Base-by-base conservation (phyloP, 2,888 invertebrate species). In the Chamaedrilus cognettii region DNA sequence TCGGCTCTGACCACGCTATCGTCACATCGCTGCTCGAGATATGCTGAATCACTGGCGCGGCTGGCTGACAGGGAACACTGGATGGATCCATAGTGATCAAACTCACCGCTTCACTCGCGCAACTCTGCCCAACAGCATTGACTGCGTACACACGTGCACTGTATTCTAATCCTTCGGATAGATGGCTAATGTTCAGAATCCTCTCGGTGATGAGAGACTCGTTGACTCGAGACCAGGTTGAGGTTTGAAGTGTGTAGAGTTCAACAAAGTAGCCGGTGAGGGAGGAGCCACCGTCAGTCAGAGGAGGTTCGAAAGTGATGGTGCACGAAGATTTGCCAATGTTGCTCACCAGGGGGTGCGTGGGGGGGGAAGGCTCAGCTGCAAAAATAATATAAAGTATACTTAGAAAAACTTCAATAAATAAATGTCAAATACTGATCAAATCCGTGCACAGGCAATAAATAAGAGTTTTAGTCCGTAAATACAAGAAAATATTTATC, bases 361-460 rank as follows among this genome's bases (percentile, higher is more conserved):
- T 11, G 28, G 55, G 55, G 11, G 55, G 15, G 26, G 55, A 52
- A 26, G 55, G 55, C 26, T 15, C 23, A 52, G 55, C 55, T 52
- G 55, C n/a, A n/a, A n/a, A n/a, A n/a, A n/a, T n/a, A n/a, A n/a
- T n/a, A n/a, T n/a, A n/a, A n/a, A n/a, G n/a, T n/a, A n/a, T n/a
- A n/a, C n/a, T n/a, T n/a, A n/a, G n/a, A n/a, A n/a, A n/a, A n/a
- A n/a, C n/a, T n/a, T n/a, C n/a, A n/a, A n/a, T n/a, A n/a, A n/a
- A n/a, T n/a, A n/a, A n/a, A n/a, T n/a, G n/a, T n/a, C n/a, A n/a
- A n/a, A n/a, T n/a, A n/a, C n/a, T n/a, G n/a, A n/a, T n/a, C n/a
- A n/a, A n/a, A n/a, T n/a, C n/a, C n/a, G n/a, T n/a, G n/a, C n/a
- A n/a, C n/a, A n/a, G n/a, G n/a, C n/a, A n/a, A n/a, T n/a, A n/a